Conservation (phyloP, 35 echinoderm and acorn worm species). For the Nesometra sesokonis region DNA sequence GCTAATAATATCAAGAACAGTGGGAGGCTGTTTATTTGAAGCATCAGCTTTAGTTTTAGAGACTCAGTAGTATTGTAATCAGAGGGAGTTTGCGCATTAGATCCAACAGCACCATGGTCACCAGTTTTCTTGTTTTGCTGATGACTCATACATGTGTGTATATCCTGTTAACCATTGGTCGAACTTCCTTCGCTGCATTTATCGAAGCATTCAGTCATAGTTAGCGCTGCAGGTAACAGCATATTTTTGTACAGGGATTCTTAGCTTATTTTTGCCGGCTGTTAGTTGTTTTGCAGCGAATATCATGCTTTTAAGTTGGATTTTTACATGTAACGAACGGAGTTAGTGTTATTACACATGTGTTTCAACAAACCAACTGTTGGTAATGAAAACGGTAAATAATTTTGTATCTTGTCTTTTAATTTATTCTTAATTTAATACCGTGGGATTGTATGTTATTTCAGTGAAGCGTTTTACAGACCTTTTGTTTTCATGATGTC, state of each 20-base stretch:
- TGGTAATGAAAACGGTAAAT: not conserved
- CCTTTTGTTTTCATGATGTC: not conserved
- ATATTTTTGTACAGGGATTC: not conserved
- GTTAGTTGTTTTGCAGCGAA: not conserved
- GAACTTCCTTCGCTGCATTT: not conserved
- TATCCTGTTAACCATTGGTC: not conserved
- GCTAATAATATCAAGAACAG: not conserved
- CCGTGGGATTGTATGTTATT: not conserved
- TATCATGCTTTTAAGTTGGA: not conserved
- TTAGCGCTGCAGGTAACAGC: not conserved
- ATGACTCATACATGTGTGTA: not conserved
- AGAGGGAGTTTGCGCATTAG: too few relatives aligned
- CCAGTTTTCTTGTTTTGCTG: not conserved
- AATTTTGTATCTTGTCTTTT: not conserved
- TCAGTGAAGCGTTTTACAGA: not conserved
- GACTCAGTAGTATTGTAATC: too few relatives aligned
- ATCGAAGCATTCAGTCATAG: not conserved
- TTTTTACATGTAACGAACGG: not conserved
- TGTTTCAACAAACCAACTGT: not conserved
- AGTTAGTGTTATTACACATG: not conserved
- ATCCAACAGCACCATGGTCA: not conserved
- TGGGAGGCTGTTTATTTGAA: not conserved
- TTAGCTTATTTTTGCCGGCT: not conserved
- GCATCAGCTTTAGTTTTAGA: too few relatives aligned
- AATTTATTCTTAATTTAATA: not conserved